Conservation (phyloP, 2,113 vertebrate species). For the Ploceus nigricollis region DNA sequence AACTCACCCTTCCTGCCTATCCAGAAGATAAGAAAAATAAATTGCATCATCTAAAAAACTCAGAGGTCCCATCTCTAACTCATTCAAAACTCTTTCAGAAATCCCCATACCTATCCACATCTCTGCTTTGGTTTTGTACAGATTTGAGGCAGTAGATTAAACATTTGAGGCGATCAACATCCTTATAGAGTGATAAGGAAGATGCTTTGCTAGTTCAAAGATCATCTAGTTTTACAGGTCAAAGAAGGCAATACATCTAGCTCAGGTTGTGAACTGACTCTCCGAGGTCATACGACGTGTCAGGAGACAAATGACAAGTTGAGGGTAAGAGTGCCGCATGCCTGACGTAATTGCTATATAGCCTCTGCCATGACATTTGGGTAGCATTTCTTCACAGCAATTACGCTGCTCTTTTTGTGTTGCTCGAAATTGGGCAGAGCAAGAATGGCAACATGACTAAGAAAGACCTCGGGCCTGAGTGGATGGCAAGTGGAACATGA, state of each 20-base stretch:
- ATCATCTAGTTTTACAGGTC: background rate
- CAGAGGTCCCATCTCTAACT: background rate
- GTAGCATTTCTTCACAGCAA: slow-evolving; percentile 1
- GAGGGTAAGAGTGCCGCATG: background rate
- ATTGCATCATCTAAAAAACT: background rate
- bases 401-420: background rate
- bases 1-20: background rate
- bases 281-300: background rate
- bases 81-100: background rate
- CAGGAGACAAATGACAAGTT: background rate
- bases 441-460: background rate
- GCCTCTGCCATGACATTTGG: background rate
- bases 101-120: background rate
- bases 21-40: background rate
- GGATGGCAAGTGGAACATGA: background rate
- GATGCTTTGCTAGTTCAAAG: background rate
- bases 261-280: background rate
- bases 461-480: background rate
- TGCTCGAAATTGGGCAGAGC: background rate
- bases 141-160: background rate
- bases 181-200: background rate
- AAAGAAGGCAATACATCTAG: background rate
- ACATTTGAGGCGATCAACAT: background rate
- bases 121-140: background rate
- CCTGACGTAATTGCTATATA: background rate